These are phyloP conservation scores for Silurus aristotelis DNA, from an alignment of 2,797 vertebrate genomes.

Conservation along the genomic window DNA sequence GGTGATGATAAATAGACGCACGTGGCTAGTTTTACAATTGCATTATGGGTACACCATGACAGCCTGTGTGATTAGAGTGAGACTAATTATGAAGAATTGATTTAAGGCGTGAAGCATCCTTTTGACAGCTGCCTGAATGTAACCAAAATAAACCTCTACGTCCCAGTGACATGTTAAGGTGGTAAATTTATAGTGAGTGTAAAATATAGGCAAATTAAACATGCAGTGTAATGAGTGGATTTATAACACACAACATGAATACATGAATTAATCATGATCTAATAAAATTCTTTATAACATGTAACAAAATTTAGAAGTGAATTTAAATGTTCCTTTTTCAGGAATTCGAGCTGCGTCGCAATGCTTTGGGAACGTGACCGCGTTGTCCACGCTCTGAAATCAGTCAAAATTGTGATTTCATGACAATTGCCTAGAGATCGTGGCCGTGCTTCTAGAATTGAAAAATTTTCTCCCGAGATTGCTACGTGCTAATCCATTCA, in stretches of 20 bases:
- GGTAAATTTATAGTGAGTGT: constrained; percentile 16
- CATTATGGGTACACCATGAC: constrained; percentile 68
- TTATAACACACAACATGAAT: background rate
- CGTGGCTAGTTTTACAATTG: constrained; percentile 70
- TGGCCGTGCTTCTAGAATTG: too few relatives aligned
- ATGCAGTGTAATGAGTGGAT: background rate
- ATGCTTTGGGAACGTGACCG: too few relatives aligned
- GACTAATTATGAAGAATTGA: constrained; percentile 54
- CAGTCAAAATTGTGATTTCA: too few relatives aligned
- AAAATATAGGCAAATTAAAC: constrained; percentile 29
- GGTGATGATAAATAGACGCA: constrained; percentile 78
- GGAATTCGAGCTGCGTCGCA: too few relatives aligned
- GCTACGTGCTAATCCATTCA: too few relatives aligned
- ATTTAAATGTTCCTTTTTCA: background rate
- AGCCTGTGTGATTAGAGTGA: constrained; percentile 62
- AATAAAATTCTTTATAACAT: background rate
- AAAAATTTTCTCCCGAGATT: too few relatives aligned
- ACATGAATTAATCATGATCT: background rate
- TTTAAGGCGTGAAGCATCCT: constrained; percentile 43
- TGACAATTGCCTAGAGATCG: too few relatives aligned
- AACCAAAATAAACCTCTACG: constrained; percentile 27
- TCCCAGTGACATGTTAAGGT: constrained; percentile 24
- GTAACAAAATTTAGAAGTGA: background rate
- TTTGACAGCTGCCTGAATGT: constrained; percentile 42
- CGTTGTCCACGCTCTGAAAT: too few relatives aligned